These are phyloP conservation scores for Chaetorhynchus papuensis DNA, from an alignment of 2,113 vertebrate species.

Conservation along the genomic window DNA sequence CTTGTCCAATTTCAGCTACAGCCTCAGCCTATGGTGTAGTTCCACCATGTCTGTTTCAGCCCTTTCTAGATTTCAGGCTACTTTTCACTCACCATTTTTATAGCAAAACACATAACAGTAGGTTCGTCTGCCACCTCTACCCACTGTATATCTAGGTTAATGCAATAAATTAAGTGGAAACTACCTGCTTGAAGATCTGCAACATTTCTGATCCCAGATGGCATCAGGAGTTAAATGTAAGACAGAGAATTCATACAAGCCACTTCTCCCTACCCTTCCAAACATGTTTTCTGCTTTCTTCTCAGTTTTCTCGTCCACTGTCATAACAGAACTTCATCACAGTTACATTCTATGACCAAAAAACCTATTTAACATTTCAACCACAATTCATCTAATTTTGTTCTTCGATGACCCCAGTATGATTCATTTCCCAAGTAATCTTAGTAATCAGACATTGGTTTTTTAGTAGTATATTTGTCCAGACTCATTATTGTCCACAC, in stretches of 20 bases:
- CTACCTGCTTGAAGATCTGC: neutral
- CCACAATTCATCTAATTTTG: neutral
- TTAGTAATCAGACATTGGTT: neutral
- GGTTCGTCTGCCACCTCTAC: neutral
- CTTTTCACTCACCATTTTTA: neutral
- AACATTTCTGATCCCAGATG: neutral
- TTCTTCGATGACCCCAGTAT: neutral
- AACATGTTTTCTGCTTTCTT: neutral
- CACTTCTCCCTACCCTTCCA: neutral
- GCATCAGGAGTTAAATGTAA: neutral
- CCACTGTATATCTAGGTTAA: neutral
- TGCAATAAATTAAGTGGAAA: neutral
- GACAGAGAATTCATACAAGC: neutral
- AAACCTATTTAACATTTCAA: neutral
- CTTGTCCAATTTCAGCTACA: neutral
- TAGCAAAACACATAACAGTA: neutral
- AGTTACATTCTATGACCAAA: neutral
- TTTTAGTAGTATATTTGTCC: neutral
- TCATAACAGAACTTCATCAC: neutral
- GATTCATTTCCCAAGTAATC: neutral
- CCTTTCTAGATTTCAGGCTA: neutral
- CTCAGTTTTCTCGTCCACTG: neutral
- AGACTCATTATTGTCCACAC: neutral
- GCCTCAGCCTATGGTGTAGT: neutral
- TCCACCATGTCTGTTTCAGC: neutral